Evolutionary conservation across 1,140 invertebrate species (phyloP), one percentile per base, ranked within the genome.

Genomic region (Scaptomyza montana): DNA sequence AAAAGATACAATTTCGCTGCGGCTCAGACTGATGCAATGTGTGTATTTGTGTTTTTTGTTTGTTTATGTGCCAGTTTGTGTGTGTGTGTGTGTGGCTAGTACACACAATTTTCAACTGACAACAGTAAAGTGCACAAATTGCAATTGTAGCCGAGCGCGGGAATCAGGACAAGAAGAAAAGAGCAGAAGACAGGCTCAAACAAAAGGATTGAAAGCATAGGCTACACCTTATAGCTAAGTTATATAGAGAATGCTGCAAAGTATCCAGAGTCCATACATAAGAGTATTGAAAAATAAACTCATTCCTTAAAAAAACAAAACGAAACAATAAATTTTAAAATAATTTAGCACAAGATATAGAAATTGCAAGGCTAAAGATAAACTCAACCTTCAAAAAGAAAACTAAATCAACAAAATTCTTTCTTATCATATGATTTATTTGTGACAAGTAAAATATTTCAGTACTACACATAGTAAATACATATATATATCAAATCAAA

Each of bases 101-200:
- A 13, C 49, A 72, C 55, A 72, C 68, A 81, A 70, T 67, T 77
- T 75, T 74, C 74, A 77, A 80, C 78, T 74, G 69, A 79, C 79
- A 74, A 72, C 65, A 12, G 71, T 78, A 78, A 84, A 82, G 74
- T 81, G 78, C 82, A 87, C 82, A 86, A 86, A 86, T 87, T 86
- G 78, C 82, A 87, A 86, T 81, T 78, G 71, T 66, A 87, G 70
- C 70, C 74, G 69, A 70, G 77, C 80, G 77, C 80, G 77, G 74
- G 69, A 84, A 84, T 74, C 77, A 81, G 74, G 74, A 77, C 74
- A 74, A 78, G 81, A 4, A 66, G 57, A 43, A 30, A 30, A 59
- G 30, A 30, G 30, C 30, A 5, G 30, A 5, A 30, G 30, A 36
- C 6, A 36, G 33, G 33, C 8, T 36, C 7, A 8, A 36, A 36